These are phyloP conservation scores for Siphamia tubifer DNA, from an alignment of 2,113 vertebrate genomes.

Conservation along the genomic window DNA sequence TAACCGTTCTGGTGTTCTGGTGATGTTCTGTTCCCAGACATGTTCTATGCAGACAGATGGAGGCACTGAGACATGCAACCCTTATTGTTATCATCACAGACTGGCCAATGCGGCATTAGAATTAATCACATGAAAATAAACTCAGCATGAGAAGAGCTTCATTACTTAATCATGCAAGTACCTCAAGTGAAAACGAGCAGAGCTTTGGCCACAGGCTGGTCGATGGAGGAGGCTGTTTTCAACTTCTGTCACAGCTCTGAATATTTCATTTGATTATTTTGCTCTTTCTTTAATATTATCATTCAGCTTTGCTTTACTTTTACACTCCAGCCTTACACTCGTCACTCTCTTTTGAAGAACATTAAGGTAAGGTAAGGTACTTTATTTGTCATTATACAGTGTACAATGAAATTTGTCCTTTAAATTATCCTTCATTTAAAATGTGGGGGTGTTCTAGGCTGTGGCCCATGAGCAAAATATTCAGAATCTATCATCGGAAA, in stretches of 20 bases:
- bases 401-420: no score
- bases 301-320: not conserved
- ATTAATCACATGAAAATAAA: slow-evolving; percentile 68
- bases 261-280: not conserved
- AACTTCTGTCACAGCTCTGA: not conserved
- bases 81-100: slow-evolving; percentile 63
- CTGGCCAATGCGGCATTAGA: slow-evolving; percentile 46
- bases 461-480: no score
- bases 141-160: slow-evolving; percentile 31
- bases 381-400: no score
- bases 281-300: not conserved
- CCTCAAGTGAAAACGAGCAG: slow-evolving; percentile 20
- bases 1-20: slow-evolving; percentile 68
- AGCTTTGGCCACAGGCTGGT: not conserved
- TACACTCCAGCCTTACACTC: not conserved
- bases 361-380: no score
- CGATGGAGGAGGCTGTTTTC: not conserved
- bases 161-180: slow-evolving; percentile 22
- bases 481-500: no score
- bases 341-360: not conserved
- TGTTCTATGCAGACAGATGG: slow-evolving; percentile 74
- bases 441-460: no score
- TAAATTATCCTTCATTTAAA: no score
- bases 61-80: slow-evolving; percentile 72
- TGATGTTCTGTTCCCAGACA: slow-evolving; percentile 67